Conservation (phyloP, 2,113 vertebrate genomes). For the Pelodiscus sinensis region DNA sequence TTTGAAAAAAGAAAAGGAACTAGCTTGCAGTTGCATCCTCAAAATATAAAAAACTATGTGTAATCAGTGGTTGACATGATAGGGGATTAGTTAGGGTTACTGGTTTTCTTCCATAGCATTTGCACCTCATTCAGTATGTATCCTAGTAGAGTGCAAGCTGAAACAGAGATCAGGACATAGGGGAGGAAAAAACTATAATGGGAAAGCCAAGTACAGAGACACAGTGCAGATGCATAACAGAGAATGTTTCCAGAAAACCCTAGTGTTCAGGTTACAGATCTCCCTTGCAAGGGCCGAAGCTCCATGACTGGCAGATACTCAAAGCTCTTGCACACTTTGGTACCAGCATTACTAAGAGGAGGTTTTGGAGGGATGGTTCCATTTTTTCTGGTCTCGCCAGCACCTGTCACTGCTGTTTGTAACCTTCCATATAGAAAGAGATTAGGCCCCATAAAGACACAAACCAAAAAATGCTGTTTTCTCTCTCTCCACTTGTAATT, state of each 20-base stretch:
- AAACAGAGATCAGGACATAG: not conserved
- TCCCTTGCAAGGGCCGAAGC: not conserved
- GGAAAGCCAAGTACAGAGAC: not conserved
- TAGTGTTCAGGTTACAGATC: not conserved
- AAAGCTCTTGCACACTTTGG: constrained; percentile 24
- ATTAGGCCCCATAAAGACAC: not conserved
- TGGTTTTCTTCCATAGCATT: not conserved
- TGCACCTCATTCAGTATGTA: not conserved
- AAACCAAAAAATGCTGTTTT: not conserved
- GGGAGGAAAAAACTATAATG: not conserved
- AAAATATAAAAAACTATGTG: not conserved
- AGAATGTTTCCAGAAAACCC: constrained; percentile 44
- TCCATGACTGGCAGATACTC: not conserved
- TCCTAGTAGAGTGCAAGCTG: rapidly evolving
- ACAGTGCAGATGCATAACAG: not conserved
- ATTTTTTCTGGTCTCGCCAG: constrained; percentile 10
- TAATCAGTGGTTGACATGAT: constrained; percentile 2
- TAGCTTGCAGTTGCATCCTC: not conserved
- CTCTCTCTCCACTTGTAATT: not conserved
- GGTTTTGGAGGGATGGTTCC: constrained; percentile 4
- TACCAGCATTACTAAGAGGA: constrained; percentile 15
- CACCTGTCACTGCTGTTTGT: not conserved
- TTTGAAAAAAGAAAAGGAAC: not conserved
- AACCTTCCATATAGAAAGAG: not conserved
- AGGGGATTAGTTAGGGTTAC: not conserved